Percentiles rank a stretch among this genome's conserved stretches.
phyloP scores from a whole-genome alignment of 2,888 invertebrate species.

The Malthinus flaveolus region DNA sequence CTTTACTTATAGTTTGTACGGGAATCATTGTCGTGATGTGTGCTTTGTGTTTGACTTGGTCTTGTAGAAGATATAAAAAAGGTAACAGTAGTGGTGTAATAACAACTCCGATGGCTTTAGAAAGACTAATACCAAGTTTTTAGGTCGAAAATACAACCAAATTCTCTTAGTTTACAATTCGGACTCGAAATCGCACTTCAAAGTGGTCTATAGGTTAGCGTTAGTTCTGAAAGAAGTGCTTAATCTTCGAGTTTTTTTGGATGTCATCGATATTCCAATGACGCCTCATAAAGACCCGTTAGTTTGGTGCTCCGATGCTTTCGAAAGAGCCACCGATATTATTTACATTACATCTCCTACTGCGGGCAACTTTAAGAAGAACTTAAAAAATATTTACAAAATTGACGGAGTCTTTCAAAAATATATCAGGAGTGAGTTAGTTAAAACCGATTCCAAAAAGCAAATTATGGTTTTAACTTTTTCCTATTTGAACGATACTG shows the following conservation, averaged over 20 bases:
- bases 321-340: slow-evolving; percentile 19
- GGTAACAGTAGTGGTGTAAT: too few species aligned
- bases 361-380: not conserved
- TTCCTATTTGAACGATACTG: slow-evolving; percentile 12
- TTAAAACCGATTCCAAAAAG: slow-evolving; percentile 6
- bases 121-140: not conserved
- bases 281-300: slow-evolving; percentile 22
- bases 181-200: slow-evolving; percentile 13
- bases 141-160: slow-evolving; percentile 10
- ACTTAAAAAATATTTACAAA: slow-evolving; percentile 13
- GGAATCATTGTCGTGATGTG: slow-evolving; percentile 20
- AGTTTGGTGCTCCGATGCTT: slow-evolving; percentile 19
- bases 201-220: slow-evolving; percentile 16
- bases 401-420: slow-evolving; percentile 9
- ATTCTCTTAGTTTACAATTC: slow-evolving; percentile 19
- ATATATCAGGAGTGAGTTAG: slow-evolving; percentile 12
- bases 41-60: slow-evolving; percentile 7
- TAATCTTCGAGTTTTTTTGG: slow-evolving; percentile 18
- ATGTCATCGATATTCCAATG: slow-evolving; percentile 17
- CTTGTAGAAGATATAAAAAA: too few species aligned
- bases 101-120: too few species aligned
- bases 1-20: slow-evolving; percentile 17
- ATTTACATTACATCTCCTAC: slow-evolving; percentile 22
- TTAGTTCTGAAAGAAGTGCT: slow-evolving; percentile 14
- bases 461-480: slow-evolving; percentile 19